Evolutionary conservation across 2,113 vertebrate genomes (phyloP), one percentile per base, ranked within the genome.

Genomic region (Proterorhinus semilunaris): DNA sequence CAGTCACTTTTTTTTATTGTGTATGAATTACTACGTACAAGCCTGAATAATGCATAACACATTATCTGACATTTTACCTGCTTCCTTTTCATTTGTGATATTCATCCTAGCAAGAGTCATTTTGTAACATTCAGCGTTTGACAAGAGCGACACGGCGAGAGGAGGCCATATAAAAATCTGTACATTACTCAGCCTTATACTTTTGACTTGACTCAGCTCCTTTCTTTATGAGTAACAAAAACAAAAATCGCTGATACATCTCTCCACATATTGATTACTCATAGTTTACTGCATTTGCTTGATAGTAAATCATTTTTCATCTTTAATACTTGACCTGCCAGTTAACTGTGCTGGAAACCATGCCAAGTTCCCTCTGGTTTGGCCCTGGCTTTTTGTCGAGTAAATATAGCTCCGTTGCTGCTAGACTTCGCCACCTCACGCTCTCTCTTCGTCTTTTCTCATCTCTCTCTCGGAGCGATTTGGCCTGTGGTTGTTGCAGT

Each of bases 401-500:
- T 79, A 82, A 87, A 87, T 75, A 57, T 61, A 75, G 58, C 73
- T 76, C n/a, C 57, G 68, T 63, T 72, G 27, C 36, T 65, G 71
- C 64, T 67, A 61, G 53, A 10, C 43, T 55, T 62, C 64, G 72
- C 43, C n/a, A 52, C 68, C 54, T 68, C 65, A 55, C 12, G 52
- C 69, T 67, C 43, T 42, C 66, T 71, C 50, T 9, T 12, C 63
- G 52, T 77, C 69, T 78, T 68, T 75, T 52, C 62, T 47, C 44
- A 36, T n/a, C 81, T n/a, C 27, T 51, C 65, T 65, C 73, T 82
- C 62, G 63, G 54, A 49, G 81, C 83, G 78, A 85, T 84, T 84
- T 87, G 83, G 82, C 76, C 71, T 77, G 74, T 72, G 72, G 78
- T 76, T 76, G 81, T 88, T 69, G 81, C 72, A 53, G 81, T 75